Base-by-base conservation (phyloP, 2,888 invertebrate species). In the Ceriagrion tenellum region DNA sequence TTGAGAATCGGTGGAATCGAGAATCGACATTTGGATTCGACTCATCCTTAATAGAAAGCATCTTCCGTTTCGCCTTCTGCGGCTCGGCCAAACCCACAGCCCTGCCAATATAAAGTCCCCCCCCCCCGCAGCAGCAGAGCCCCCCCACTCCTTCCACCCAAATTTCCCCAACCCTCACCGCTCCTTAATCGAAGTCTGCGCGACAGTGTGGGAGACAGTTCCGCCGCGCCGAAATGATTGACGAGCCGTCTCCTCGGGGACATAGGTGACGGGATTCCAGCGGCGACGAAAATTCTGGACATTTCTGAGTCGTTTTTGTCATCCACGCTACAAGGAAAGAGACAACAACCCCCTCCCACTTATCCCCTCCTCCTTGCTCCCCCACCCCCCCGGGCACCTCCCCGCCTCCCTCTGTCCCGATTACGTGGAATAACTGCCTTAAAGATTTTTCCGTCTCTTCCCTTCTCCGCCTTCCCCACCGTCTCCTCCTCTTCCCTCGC, bases 401-500 rank as follows among this genome's bases (percentile, higher is more conserved):
- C 56, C 26, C 90, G 18, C 20, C 59, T 35, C 20, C 59, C 30
- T 47, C 47, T 8, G 47, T 8, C 95, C 56, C 96, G 95, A 81
- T 90, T 95, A 95, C 95, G 95, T 95, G 95, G 95, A 95, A 95
- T 95, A 95, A 95, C 95, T 95, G 95, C 95, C 95, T 95, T 95
- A 95, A 95, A 47, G 95, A 95, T 81, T 95, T 90, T n/a, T n/a
- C 89, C 95, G 88, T 59, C n/a, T n/a, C 47, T 47, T 47, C 47
- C 8, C 95, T 63, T 91, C 95, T 81, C 96, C 95, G 96, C 96
- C 96, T 96, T 93, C 90, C 90, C 95, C 55, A 89, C 4, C 88
- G 55, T 81, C 88, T 55, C 90, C 95, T 81, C 95, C 8, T 88
- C 93, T 95, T 95, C 95, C 95, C 95, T 96, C 96, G 96, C 16